Conservation (phyloP, 2,113 vertebrate genomes). For the Xiphophorus hellerii region DNA sequence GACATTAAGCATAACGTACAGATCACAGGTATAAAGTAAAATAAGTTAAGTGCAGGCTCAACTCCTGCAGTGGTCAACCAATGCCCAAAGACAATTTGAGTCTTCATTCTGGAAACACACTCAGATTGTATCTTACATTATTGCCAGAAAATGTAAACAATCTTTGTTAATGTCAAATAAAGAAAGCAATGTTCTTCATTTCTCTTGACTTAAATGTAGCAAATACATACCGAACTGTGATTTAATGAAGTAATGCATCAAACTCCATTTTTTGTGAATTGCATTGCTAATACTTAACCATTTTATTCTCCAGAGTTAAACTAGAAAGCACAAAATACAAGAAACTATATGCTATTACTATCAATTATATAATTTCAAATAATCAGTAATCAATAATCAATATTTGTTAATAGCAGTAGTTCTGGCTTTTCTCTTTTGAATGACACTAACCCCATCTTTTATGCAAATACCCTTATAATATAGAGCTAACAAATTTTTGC, state of each 20-base stretch:
- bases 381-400: too few relatives aligned
- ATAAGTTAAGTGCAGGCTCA: not conserved
- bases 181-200: not conserved
- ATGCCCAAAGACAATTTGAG: not conserved
- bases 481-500: not conserved
- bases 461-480: not conserved
- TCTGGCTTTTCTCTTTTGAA: too few relatives aligned
- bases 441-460: too few relatives aligned
- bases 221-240: not conserved
- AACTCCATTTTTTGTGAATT: not conserved
- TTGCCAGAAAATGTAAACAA: not conserved
- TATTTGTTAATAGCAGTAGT: too few relatives aligned
- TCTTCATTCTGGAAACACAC: not conserved
- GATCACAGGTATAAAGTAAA: not conserved
- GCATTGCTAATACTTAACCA: not conserved
- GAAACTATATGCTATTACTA: not conserved
- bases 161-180: not conserved
- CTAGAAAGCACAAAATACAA: not conserved
- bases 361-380: too few relatives aligned
- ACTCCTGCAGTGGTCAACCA: not conserved
- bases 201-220: too few relatives aligned
- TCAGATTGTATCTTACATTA: not conserved
- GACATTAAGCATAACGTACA: not conserved
- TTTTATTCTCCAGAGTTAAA: not conserved
- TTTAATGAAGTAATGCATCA: not conserved